These are phyloP conservation scores for Hypomecis atomaria DNA, from an alignment of 2,888 invertebrate species.

Conservation along the genomic window DNA sequence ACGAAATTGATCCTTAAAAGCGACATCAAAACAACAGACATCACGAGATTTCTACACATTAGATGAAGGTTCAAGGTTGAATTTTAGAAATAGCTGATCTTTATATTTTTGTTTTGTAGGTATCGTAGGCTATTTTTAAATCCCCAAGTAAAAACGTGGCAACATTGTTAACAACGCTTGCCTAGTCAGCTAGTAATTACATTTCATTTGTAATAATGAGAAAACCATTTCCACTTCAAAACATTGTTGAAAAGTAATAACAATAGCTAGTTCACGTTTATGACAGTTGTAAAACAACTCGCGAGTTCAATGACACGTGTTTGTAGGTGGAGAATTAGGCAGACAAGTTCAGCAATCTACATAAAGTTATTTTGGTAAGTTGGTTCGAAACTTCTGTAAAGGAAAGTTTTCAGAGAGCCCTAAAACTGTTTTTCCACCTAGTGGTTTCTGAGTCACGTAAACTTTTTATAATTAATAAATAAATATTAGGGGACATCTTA, in stretches of 20 bases:
- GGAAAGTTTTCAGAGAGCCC: not conserved
- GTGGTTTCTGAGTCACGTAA: not conserved
- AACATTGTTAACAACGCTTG: too few species aligned
- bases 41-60: too few species aligned
- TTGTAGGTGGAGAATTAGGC: not conserved
- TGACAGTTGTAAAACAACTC: conserved; percentile 30
- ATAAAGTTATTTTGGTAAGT: not conserved
- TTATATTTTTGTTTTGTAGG: too few species aligned
- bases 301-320: conserved; percentile 27
- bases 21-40: too few species aligned
- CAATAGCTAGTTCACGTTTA: conserved; percentile 16
- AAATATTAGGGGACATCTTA: too few species aligned
- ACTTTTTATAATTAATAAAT: too few species aligned
- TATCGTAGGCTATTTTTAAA: too few species aligned
- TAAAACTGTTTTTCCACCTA: not conserved
- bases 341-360: not conserved
- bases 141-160: too few species aligned
- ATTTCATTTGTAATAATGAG: not conserved
- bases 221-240: not conserved
- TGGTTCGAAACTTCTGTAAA: not conserved
- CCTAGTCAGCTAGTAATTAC: too few species aligned
- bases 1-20: too few species aligned
- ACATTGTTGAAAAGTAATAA: not conserved
- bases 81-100: too few species aligned
- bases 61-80: too few species aligned